Evolutionary conservation across 2,797 vertebrate species (phyloP).

Genomic region (Lagocephalus sceleratus): DNA sequence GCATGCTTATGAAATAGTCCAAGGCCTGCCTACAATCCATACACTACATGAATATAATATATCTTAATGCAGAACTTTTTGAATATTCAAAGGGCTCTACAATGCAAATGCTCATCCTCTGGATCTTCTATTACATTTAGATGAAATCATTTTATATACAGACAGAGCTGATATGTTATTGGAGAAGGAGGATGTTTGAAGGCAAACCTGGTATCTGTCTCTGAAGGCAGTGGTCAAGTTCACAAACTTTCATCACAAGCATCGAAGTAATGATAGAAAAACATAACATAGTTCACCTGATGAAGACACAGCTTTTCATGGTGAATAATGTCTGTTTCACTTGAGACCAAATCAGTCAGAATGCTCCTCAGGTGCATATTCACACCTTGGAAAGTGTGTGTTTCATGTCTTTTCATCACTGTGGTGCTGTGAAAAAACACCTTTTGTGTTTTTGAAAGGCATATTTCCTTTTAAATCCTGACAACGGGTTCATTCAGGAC

Average conservation of each 20-base stretch:
- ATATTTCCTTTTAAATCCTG: too few relatives aligned
- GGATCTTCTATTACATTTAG: too few relatives aligned
- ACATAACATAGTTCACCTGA: slow-evolving; percentile 38
- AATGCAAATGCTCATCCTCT: too few relatives aligned
- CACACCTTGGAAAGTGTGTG: not conserved
- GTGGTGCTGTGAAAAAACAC: not conserved
- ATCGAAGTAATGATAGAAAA: slow-evolving; percentile 56
- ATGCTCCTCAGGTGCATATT: not conserved
- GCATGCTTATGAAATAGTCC: slow-evolving; percentile 47
- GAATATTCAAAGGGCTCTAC: too few relatives aligned
- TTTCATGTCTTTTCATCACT: not conserved
- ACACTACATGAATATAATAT: too few relatives aligned
- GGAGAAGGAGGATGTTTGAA: slow-evolving; percentile 33
- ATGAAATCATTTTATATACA: slow-evolving; percentile 7
- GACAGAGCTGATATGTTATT: slow-evolving; percentile 35
- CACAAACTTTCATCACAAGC: slow-evolving; percentile 59
- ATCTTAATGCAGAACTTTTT: not conserved
- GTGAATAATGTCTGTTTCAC: too few relatives aligned
- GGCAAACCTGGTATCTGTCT: slow-evolving; percentile 45
- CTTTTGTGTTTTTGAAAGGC: too few relatives aligned
- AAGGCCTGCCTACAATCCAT: slow-evolving; percentile 26
- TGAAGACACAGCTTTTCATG: slow-evolving; percentile 5
- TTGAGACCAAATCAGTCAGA: too few relatives aligned
- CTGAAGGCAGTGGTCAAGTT: slow-evolving; percentile 46
- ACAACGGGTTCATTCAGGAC: too few relatives aligned